Evolutionary conservation across 2,797 vertebrate genomes (phyloP), one percentile per base, ranked within the genome.

Genomic region (Heteromormyrus szaboi): DNA sequence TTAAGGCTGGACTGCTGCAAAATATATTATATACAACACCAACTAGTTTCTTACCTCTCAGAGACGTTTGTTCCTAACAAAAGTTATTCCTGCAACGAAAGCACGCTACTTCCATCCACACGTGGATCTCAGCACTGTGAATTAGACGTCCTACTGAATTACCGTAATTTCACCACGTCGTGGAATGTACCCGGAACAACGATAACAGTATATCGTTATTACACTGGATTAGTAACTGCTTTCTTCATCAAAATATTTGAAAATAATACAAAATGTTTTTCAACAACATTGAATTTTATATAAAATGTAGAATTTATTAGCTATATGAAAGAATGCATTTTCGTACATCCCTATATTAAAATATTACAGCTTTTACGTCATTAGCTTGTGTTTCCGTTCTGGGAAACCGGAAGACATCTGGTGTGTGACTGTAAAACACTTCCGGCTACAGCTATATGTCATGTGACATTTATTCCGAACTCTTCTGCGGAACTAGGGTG

Each of bases 401-500:
- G 0, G 84, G 17, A 29, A 59, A 56, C 51, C 14, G 85, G 85
- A 86, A 56, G 33, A n/a, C 33, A 22, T 62, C 3, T 11, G 29
- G 4, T 46, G 86, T 65, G 37, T 44, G 37, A 87, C 56, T 44
- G 33, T 41, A 44, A 85, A 85, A 48, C 44, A 85, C 81, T 85
- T 89, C 88, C 88, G 53, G 22, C 54, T 62, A 14, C 29, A 56
- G 59, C 79, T 65, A 68, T 17, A 33, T 85, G 41, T 89, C 88
- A 89, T 51, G 79, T 89, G 88, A 89, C 50, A 19, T 79, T 48
- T 56, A 41, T 84, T 88, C 48, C 53, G 14, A 86, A 33, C 0
- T 41, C n/a, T 86, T 59, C 29, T 37, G 85, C 17, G 53, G 85
- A 86, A 41, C 51, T 86, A 46, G n/a, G 17, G 41, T 84, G 79